These are phyloP conservation scores for Grallaria varia DNA, from an alignment of 2,113 vertebrate species.

Conservation along the genomic window DNA sequence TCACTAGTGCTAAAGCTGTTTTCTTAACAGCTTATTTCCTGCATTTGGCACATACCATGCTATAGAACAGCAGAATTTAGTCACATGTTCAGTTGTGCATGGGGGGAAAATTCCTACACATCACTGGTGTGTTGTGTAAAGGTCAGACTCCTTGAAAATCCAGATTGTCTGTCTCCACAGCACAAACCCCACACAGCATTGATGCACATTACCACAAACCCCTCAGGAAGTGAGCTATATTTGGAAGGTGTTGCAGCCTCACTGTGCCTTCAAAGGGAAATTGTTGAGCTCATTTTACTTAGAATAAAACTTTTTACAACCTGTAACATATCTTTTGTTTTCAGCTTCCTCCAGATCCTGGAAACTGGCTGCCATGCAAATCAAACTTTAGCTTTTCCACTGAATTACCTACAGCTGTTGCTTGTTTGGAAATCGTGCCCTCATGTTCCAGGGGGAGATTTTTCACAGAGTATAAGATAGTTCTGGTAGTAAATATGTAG, in stretches of 20 bases:
- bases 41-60: not conserved
- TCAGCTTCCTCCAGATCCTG: not conserved
- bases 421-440: not conserved
- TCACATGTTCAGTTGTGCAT: not conserved
- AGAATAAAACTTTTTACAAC: conserved; percentile 12
- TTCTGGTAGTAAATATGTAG: not conserved
- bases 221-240: conserved; percentile 31
- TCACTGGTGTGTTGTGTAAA: not conserved
- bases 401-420: not conserved
- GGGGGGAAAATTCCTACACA: conserved; percentile 32
- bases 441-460: accelerated
- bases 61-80: not conserved
- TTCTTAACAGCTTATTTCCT: not conserved
- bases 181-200: not conserved
- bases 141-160: conserved; percentile 23
- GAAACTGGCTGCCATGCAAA: not conserved
- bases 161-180: not conserved
- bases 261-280: not conserved
- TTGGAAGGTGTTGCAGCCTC: not conserved
- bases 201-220: not conserved
- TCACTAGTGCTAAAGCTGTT: not conserved
- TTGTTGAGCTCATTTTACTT: not conserved
- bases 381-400: not conserved
- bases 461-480: not conserved
- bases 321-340: not conserved